Base-by-base conservation (phyloP, 2,888 invertebrate genomes). In the Melinaea marsaeus region DNA sequence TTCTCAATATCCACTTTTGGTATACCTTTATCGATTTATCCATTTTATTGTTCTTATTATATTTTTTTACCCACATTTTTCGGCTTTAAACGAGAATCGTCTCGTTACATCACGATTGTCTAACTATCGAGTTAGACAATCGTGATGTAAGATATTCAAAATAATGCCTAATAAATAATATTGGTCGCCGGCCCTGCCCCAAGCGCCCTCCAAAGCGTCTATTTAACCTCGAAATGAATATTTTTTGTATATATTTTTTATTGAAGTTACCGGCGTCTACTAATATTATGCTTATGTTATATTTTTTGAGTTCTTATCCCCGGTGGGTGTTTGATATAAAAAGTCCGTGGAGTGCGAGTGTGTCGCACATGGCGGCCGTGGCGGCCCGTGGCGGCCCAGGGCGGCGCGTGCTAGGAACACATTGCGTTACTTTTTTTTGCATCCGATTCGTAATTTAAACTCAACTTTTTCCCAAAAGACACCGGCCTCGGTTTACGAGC, bases 241-340 rank as follows among this genome's bases (percentile, higher is more conserved):
- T 79, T 89, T 87, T 87, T 87, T 87, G 80, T 80, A 66, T 69
- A 67, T 60, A 73, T 74, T 86, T 88, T 88, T 88, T 89, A 84
- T 84, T 75, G 73, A 78, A 79, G 74, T 75, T 76, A 77, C 72
- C 69, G 71, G 78, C 79, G 78, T 77, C 86, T 80, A 83, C 85
- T 86, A 88, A 89, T 88, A 86, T 89, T 88, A 88, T 88, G 88
- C 89, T 88, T 88, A 88, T 88, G 88, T 88, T 87, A 84, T 85
- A 81, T 84, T 88, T 89, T 89, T 88, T 88, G 76, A 72, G 72
- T 56, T 77, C 79, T 83, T 85, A 88, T 87, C 88, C 85, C 74
- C 75, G 69, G 75, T 75, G 69, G 80, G 83, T 84, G 85, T 86
- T 83, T 85, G 84, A 86, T 88, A 81, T 74, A 79, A 75, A 76